Evolutionary conservation across 2,888 invertebrate genomes (phyloP).

Genomic region (Drosophila austrosaltans): DNA sequence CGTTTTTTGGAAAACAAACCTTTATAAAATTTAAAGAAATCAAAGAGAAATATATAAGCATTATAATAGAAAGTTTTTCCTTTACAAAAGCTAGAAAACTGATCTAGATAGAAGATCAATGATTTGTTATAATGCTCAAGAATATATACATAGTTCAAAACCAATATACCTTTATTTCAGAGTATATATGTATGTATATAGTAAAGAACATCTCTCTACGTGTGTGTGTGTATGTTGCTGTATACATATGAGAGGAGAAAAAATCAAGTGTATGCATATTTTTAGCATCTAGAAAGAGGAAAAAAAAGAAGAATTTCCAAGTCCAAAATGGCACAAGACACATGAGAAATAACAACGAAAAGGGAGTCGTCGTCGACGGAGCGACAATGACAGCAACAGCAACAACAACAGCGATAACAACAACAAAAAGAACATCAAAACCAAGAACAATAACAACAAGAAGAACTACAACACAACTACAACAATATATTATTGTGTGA

Average conservation of each 20-base stretch:
- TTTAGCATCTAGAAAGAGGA: slow-evolving; percentile 2
- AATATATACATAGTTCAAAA: background rate
- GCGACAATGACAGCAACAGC: slow-evolving; percentile 43
- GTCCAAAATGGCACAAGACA: slow-evolving; percentile 13
- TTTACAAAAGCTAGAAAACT: too few relatives aligned
- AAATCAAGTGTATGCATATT: slow-evolving; percentile 12
- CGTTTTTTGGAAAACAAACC: too few relatives aligned
- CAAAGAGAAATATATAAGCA: too few relatives aligned
- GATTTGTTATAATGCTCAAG: too few relatives aligned
- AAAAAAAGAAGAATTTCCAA: slow-evolving; percentile 10
- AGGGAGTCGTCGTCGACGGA: slow-evolving; percentile 57
- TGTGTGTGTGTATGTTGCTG: background rate
- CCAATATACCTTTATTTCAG: background rate
- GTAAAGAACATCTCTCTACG: background rate
- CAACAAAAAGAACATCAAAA: slow-evolving; percentile 13
- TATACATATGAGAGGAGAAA: background rate
- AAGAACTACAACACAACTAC: slow-evolving; percentile 5
- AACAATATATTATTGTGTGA: slow-evolving; percentile 14
- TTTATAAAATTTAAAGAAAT: too few relatives aligned
- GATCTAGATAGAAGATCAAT: too few relatives aligned
- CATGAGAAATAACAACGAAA: slow-evolving; percentile 35
- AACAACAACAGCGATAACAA: slow-evolving; percentile 15
- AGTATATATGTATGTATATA: background rate
- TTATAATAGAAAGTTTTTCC: too few relatives aligned
- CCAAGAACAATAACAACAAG: background rate